Percentiles rank a stretch among this genome's conserved stretches.
phyloP scores from a whole-genome alignment of 2,888 invertebrate genomes.

The Drosophila testacea region DNA sequence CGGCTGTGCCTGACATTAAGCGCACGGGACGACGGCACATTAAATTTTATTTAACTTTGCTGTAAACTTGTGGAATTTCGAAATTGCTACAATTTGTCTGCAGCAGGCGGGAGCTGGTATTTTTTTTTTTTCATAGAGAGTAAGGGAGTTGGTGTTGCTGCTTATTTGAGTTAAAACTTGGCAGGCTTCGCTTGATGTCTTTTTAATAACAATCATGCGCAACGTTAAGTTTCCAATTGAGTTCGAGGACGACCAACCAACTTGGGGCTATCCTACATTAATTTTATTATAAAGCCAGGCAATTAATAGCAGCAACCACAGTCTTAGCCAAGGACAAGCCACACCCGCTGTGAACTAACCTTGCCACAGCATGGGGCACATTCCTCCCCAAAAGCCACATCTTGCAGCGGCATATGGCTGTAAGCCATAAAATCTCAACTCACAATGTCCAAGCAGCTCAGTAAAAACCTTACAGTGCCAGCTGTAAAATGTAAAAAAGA shows the following conservation, averaged over 20 bases:
- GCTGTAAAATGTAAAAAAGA: conserved; percentile 13
- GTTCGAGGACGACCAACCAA: conserved; percentile 28
- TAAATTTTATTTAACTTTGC: conserved; percentile 76
- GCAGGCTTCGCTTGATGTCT: conserved; percentile 27
- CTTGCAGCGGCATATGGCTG: conserved; percentile 20
- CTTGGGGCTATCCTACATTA: conserved; percentile 47
- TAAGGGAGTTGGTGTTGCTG: background rate
- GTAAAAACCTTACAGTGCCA: background rate
- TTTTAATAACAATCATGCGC: conserved; percentile 70
- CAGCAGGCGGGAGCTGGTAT: conserved; percentile 12
- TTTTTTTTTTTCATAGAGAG: background rate
- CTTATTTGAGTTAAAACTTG: conserved; percentile 34
- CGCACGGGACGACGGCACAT: conserved; percentile 54
- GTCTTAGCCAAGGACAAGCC: conserved; percentile 30
- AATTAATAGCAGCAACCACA: conserved; percentile 67
- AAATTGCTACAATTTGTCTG: conserved; percentile 81
- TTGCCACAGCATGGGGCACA: conserved; percentile 8
- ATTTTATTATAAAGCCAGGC: conserved; percentile 66
- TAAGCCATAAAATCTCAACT: conserved; percentile 11
- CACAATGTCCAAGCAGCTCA: background rate
- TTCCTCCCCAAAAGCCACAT: conserved; percentile 5
- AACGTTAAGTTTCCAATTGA: conserved; percentile 70
- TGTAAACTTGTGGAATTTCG: conserved; percentile 77
- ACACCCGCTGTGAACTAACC: conserved; percentile 31
- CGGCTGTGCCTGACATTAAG: conserved; percentile 67